Conservation (phyloP, 2,113 vertebrate species). For the Phylloscopus trochiloides region DNA sequence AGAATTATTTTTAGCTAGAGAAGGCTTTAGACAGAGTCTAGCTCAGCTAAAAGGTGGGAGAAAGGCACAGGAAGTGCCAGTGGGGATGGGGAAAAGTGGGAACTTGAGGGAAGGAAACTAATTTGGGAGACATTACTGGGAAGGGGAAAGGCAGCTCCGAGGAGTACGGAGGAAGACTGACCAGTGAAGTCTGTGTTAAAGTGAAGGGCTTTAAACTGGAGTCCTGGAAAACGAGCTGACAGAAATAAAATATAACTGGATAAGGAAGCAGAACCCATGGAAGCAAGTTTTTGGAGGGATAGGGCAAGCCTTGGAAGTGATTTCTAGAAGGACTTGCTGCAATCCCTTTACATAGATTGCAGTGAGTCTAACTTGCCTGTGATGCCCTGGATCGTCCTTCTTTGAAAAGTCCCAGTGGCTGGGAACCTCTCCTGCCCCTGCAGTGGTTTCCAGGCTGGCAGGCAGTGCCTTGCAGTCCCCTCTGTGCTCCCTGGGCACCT, state of each 20-base stretch:
- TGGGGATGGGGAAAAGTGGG: neutral
- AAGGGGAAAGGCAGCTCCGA: neutral
- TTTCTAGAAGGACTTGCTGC: neutral
- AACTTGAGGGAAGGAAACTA: neutral
- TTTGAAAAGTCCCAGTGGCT: neutral
- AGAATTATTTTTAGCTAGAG: neutral
- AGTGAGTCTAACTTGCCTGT: neutral
- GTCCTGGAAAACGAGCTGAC: neutral
- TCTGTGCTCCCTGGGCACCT: rapidly evolving
- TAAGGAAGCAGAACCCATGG: neutral
- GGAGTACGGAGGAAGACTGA: neutral
- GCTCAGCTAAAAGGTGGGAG: neutral
- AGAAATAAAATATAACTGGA: neutral
- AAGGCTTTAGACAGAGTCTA: neutral
- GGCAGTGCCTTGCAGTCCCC: neutral
- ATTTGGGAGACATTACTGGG: neutral
- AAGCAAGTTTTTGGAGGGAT: neutral
- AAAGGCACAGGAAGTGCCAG: neutral
- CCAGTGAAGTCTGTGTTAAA: neutral
- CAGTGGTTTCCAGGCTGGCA: neutral
- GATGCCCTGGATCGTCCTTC: neutral
- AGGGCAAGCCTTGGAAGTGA: neutral
- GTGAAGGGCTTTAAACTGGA: neutral
- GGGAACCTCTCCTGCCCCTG: neutral
- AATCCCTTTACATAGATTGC: neutral